These are phyloP conservation scores for Thera obeliscata DNA, from an alignment of 2,888 invertebrate genomes.

Conservation along the genomic window DNA sequence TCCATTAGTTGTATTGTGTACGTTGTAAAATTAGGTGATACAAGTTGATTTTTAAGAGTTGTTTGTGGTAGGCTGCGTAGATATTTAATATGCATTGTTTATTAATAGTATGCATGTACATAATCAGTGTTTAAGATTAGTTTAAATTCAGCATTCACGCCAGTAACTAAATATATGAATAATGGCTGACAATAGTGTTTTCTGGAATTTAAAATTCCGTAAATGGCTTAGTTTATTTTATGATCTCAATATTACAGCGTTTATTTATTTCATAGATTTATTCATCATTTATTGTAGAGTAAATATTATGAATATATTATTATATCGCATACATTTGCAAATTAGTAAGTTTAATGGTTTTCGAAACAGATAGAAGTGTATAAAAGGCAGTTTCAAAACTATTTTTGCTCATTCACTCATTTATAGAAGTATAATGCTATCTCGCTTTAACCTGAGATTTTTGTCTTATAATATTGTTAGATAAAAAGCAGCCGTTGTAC, in stretches of 20 bases:
- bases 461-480: too few species aligned
- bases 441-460: not conserved
- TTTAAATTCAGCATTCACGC: not conserved
- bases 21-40: slow-evolving; percentile 19
- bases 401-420: too few species aligned
- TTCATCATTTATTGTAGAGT: slow-evolving; percentile 4
- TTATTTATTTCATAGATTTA: slow-evolving; percentile 16
- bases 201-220: not conserved
- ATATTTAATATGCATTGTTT: not conserved
- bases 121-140: not conserved
- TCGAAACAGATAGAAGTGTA: not conserved
- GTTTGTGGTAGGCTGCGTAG: not conserved
- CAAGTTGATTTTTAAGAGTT: not conserved
- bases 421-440: too few species aligned
- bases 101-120: not conserved
- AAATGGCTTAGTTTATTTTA: slow-evolving; percentile 10
- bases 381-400: not conserved
- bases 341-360: not conserved
- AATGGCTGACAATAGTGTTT: not conserved
- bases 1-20: slow-evolving; percentile 33
- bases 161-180: not conserved
- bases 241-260: slow-evolving; percentile 20
- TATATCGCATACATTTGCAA: not conserved
- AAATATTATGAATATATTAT: not conserved
- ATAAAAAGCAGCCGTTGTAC: not conserved